Evolutionary conservation across 2,888 invertebrate genomes (phyloP), one percentile per base, ranked within the genome.

Genomic region (Gnatocerus cornutus): DNA sequence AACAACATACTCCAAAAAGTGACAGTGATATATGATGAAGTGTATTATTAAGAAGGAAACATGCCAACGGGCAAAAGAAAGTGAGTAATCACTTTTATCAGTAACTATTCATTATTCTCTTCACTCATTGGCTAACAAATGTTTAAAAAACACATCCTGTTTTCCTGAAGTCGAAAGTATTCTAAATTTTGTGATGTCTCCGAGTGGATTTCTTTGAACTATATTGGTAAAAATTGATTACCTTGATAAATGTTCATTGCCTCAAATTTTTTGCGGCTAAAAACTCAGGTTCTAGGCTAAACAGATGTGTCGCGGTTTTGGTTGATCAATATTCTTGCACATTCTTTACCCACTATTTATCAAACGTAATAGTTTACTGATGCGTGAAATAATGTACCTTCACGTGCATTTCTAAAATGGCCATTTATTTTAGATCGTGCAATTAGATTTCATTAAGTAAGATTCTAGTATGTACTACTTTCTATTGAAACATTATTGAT

Each of bases 401-500:
- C 12, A 53, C 53, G n/a, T 33, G 33, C 33, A 33, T 13, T 53
- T 53, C 33, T 37, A 9, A 53, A 37, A 10, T 21, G 53, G 27
- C 10, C 53, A 37, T 53, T 53, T 53, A 53, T 58, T 29, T 41
- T 41, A 16, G 37, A 39, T 39, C 16, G 21, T 52, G 33, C 30
- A 52, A 13, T 12, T 50, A 50, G 27, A 16, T 50, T 29, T 53
- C 45, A 33, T 65, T 65, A 46, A 7, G 33, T 29, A 33, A 64
- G 27, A 29, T 43, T 46, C 6, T 59, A 46, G 21, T 21, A 21
- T 1, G 30, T 48, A 50, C 39, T 45, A 33, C 65, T 69, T 69
- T 69, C 69, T 69, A 69, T 52, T 50, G 27, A 59, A 58, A 46
- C 48, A 64, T 65, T 58, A 46, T 65, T 43, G 50, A 50, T 66